Evolutionary conservation across 2,113 vertebrate species (phyloP), one percentile per base, ranked within the genome.

Genomic region (Euleptes europaea): DNA sequence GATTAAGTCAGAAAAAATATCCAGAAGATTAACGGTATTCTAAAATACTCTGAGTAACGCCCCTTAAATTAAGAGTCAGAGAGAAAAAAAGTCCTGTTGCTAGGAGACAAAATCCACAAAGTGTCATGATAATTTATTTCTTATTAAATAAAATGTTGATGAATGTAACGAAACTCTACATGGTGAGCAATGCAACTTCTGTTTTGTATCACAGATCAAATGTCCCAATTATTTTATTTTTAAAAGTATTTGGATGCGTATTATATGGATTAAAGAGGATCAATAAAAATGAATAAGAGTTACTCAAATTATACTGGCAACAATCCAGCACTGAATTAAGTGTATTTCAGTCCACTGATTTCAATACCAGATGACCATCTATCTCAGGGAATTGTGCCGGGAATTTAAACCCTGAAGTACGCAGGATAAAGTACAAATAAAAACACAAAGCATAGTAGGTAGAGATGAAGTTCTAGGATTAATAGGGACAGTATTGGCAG

Each of bases 61-160:
- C 65, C n/a, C 49, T 82, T 70, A 44, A 65, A 82, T 82, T 72
- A 70, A 70, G 33, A 75, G 35, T 69, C 23, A 28, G 38, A 44
- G 35, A 31, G 14, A 33, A 60, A 69, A 67, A 70, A 82, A 23
- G 21, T 31, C 21, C 35, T 76, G 63, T 86, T 86, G 79, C 79
- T 82, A 86, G 66, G 85, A 82, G 80, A 86, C 60, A 12, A 82
- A 75, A 77, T 11, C 72, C 23, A 82, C 63, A 86, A 82, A 70
- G n/a, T 82, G 49, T 70, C 63, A 82, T 77, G 72, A 60, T 76
- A 77, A 77, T 77, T 49, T 63, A 82, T 82, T 78, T 78, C 42
- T n/a, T 78, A 78, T 78, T 87, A 78, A 87, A 87, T 40, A 78
- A 76, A 44, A 60, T 44, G 10, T 40, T n/a, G 40, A 51, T 57